phyloP scores from a whole-genome alignment of 1,140 invertebrate genomes.

The Nasonia longicornis region DNA sequence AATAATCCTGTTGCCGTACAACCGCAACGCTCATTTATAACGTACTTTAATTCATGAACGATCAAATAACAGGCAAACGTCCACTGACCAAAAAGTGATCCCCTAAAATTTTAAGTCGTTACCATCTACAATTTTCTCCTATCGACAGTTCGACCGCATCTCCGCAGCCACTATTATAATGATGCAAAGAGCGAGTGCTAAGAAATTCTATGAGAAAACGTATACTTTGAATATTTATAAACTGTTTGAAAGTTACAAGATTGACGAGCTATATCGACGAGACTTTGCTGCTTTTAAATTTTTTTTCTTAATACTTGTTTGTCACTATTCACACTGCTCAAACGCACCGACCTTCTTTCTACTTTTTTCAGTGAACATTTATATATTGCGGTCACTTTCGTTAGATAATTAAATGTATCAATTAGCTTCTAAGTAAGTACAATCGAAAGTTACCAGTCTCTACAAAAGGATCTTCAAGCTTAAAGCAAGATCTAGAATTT shows the following conservation, averaged over 20 bases:
- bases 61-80: constrained; percentile 59
- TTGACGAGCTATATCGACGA: neutral
- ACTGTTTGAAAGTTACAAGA: constrained; percentile 2
- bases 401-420: constrained; percentile 8
- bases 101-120: constrained; percentile 44
- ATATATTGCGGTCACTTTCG: neutral
- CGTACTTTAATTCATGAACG: constrained; percentile 55
- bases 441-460: neutral
- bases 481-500: neutral
- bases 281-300: neutral
- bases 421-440: neutral
- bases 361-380: neutral
- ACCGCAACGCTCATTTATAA: constrained; percentile 57
- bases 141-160: constrained; percentile 16
- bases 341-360: neutral
- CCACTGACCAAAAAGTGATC: constrained; percentile 55
- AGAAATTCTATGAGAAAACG: constrained; percentile 2
- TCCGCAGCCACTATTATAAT: neutral
- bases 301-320: neutral
- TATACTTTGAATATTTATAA: neutral
- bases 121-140: constrained; percentile 26
- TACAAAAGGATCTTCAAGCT: neutral
- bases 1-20: constrained; percentile 57
- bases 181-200: neutral
- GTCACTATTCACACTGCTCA: neutral